phyloP scores from a whole-genome alignment of 1,140 invertebrate species.

The Stegodyphus mimosarum region DNA sequence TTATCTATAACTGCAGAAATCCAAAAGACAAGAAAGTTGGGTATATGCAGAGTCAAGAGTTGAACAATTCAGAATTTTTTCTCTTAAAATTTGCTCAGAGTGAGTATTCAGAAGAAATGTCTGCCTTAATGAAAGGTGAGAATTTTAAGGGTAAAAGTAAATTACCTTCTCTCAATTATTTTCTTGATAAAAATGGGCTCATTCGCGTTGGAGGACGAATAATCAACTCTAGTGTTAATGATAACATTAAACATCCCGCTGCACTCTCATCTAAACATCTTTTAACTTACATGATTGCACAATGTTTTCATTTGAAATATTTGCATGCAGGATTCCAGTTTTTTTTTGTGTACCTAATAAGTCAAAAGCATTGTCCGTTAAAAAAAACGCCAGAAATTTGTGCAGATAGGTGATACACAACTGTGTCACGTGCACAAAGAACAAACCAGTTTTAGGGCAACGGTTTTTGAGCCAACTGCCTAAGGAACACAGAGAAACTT shows the following conservation, averaged over 20 bases:
- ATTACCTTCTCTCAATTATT: conserved; percentile 62
- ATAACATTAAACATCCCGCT: neutral
- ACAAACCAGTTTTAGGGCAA: conserved; percentile 15
- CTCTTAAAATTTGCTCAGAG: neutral
- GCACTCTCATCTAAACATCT: neutral
- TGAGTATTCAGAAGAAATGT: conserved; percentile 4
- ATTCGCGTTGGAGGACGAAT: conserved; percentile 60
- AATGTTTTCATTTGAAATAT: conserved; percentile 2
- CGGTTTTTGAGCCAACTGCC: too few relatives aligned
- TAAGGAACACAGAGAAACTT: too few relatives aligned
- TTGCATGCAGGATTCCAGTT: conserved; percentile 9
- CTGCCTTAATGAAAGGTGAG: neutral
- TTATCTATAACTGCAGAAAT: neutral
- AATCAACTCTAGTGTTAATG: neutral
- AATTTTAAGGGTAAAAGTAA: neutral
- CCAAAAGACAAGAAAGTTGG: neutral
- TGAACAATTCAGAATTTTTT: neutral
- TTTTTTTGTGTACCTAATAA: neutral
- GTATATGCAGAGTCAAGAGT: neutral
- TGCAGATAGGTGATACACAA: neutral
- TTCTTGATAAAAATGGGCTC: conserved; percentile 66
- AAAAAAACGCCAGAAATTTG: conserved; percentile 18
- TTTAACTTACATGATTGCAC: conserved; percentile 10
- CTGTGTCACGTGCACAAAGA: conserved; percentile 24
- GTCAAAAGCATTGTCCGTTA: conserved; percentile 32